Percentiles rank a stretch among this genome's conserved stretches.
phyloP scores from a whole-genome alignment of 2,797 vertebrate genomes.

The Sardinella longiceps region DNA sequence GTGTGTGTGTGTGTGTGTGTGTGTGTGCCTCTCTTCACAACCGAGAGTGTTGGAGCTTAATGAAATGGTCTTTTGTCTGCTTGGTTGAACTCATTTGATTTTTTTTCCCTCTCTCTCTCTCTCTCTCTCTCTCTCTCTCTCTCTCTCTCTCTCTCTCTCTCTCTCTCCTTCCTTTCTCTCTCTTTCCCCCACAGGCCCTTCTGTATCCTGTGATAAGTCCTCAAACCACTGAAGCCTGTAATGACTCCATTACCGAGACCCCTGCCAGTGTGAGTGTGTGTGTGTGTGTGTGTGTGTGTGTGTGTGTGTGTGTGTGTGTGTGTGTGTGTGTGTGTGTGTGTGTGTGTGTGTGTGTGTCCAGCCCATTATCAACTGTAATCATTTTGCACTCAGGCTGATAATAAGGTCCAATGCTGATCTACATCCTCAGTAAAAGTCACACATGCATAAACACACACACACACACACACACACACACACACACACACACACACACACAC shows the following conservation, averaged over 20 bases:
- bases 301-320: conserved; percentile 18
- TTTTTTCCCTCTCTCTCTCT: conserved; percentile 47
- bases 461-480: not conserved
- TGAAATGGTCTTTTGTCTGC: conserved; percentile 60
- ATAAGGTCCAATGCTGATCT: conserved; percentile 85
- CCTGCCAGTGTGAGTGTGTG: conserved; percentile 81
- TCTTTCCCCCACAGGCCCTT: conserved; percentile 64
- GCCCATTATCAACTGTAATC: conserved; percentile 91
- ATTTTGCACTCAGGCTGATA: conserved; percentile 89
- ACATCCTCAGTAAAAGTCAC: conserved; percentile 58
- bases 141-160: conserved; percentile 38
- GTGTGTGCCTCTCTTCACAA: conserved; percentile 42
- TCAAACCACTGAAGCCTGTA: conserved; percentile 82
- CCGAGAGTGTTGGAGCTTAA: conserved; percentile 55
- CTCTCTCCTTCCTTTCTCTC: conserved; percentile 25
- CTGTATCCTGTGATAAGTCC: conserved; percentile 86
- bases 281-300: conserved; percentile 35
- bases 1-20: conserved; percentile 10
- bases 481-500: conserved; percentile 12
- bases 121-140: conserved; percentile 39
- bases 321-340: conserved; percentile 38
- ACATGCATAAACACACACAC: not conserved
- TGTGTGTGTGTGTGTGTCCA: conserved; percentile 52
- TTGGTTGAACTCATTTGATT: conserved; percentile 60
- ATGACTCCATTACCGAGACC: conserved; percentile 82